phyloP scores from a whole-genome alignment of 2,888 invertebrate genomes.

The Fragum fragum region DNA sequence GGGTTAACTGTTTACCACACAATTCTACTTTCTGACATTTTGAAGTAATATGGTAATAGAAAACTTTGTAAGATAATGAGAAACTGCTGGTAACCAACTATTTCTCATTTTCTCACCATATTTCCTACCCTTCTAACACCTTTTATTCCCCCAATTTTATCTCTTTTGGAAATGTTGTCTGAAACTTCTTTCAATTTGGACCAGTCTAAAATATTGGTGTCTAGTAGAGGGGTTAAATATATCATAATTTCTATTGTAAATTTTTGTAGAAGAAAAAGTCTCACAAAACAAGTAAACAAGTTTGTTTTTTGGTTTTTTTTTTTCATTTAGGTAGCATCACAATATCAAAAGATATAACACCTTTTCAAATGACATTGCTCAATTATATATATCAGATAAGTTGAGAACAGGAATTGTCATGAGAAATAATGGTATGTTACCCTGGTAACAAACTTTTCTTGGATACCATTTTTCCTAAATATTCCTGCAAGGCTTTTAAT shows the following conservation, averaged over 20 bases:
- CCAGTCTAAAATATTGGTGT: background rate
- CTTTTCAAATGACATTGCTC: background rate
- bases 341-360: background rate
- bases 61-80: too few relatives aligned
- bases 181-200: background rate
- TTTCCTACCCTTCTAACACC: background rate
- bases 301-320: too few relatives aligned
- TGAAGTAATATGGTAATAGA: too few relatives aligned
- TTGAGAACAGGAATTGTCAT: background rate
- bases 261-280: too few relatives aligned
- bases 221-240: background rate
- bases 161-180: too few relatives aligned
- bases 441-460: background rate
- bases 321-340: too few relatives aligned
- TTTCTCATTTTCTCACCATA: conserved; percentile 13
- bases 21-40: background rate
- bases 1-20: background rate
- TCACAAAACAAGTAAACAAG: too few relatives aligned
- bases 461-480: background rate
- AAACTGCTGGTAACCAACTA: background rate
- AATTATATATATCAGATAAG: background rate
- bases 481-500: conserved; percentile 2
- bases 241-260: too few relatives aligned
- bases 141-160: background rate
- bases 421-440: conserved; percentile 2